A percentile compares a stretch with the other conserved stretches of the same genome.
phyloP scores from a whole-genome alignment of 2,888 invertebrate genomes.

The Melolontha melolontha region DNA sequence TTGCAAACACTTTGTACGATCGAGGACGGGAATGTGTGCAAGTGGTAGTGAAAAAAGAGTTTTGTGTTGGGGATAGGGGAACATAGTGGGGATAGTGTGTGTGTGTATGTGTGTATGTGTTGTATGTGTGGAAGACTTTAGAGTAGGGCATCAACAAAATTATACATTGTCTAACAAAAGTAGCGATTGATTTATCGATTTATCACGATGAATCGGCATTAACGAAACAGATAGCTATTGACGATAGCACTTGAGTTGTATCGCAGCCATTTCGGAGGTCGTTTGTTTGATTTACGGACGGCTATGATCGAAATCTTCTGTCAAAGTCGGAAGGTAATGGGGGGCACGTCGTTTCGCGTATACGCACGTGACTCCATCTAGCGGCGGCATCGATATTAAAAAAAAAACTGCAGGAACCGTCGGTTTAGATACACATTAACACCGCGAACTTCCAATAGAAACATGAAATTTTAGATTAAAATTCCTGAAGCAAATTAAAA shows the following conservation, averaged over 20 bases:
- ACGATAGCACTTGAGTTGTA: conserved; percentile 44
- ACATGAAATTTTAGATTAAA: too few relatives aligned
- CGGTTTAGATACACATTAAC: conserved; percentile 9
- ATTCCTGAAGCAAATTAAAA: too few relatives aligned
- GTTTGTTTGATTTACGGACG: conserved; percentile 45
- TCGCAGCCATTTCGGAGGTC: conserved; percentile 43
- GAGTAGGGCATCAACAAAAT: conserved; percentile 22
- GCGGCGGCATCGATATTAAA: conserved; percentile 21
- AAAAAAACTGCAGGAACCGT: not conserved
- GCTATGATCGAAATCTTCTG: conserved; percentile 46
- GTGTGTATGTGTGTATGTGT: not conserved
- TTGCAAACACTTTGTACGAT: too few relatives aligned
- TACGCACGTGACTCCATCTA: conserved; percentile 47
- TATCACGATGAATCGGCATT: conserved; percentile 39
- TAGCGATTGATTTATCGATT: conserved; percentile 47
- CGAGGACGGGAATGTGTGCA: too few relatives aligned
- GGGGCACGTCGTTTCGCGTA: conserved; percentile 44
- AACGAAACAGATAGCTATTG: conserved; percentile 44
- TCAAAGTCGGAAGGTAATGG: conserved; percentile 45
- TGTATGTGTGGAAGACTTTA: not conserved
- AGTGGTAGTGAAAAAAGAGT: too few relatives aligned
- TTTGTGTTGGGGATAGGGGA: not conserved
- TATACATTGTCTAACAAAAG: conserved; percentile 39
- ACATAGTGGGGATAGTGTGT: not conserved
- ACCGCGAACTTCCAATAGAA: not conserved